These are phyloP conservation scores for Phataginus tetradactyla DNA, from an alignment of 2,797 vertebrate genomes.

Conservation along the genomic window DNA sequence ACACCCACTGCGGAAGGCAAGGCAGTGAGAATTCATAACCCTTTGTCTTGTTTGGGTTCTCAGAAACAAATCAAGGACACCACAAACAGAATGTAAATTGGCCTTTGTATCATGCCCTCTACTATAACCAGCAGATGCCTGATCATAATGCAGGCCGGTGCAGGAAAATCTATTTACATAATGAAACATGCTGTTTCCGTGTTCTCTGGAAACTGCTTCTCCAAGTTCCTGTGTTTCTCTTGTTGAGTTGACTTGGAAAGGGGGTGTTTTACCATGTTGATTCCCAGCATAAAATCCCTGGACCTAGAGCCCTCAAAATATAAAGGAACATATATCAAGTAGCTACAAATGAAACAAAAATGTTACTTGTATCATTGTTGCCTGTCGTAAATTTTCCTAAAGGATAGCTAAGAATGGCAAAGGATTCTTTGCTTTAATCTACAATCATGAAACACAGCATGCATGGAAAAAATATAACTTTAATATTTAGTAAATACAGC, in stretches of 20 bases:
- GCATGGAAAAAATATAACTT: background rate
- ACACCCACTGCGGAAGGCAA: background rate
- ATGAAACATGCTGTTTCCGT: background rate
- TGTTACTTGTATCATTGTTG: background rate
- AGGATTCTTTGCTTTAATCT: background rate
- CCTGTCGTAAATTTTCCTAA: background rate
- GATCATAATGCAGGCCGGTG: background rate
- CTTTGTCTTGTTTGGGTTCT: constrained; percentile 30
- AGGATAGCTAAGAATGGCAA: background rate
- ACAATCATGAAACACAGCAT: background rate
- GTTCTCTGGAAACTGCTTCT: background rate
- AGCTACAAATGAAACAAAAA: background rate
- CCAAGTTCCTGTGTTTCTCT: background rate
- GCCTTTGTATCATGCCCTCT: constrained; percentile 34
- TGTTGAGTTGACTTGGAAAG: background rate
- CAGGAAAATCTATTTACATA: constrained; percentile 16
- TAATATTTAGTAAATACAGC: background rate
- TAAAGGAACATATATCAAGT: background rate
- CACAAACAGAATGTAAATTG: constrained; percentile 32
- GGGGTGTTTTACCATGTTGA: background rate
- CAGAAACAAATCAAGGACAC: constrained; percentile 50
- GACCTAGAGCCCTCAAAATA: background rate
- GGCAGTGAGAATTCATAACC: background rate
- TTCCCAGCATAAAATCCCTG: background rate
- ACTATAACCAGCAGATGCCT: constrained; percentile 25